Evolutionary conservation across 1,140 invertebrate species (phyloP).

Genomic region (Zaprionus gabonicus): DNA sequence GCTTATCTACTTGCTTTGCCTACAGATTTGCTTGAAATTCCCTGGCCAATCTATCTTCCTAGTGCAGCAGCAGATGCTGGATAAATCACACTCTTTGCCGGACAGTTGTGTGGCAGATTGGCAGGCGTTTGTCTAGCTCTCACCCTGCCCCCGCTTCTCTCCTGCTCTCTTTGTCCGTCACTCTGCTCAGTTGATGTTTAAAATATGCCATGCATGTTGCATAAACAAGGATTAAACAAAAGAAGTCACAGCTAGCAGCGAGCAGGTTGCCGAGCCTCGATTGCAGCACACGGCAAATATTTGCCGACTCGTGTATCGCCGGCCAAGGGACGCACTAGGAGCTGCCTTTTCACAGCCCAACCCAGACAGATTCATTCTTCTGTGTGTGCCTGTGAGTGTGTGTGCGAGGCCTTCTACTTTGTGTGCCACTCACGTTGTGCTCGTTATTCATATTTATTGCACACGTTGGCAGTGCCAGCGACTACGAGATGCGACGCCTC

Average conservation of each 20-base stretch:
- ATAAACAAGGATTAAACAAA: constrained; percentile 79
- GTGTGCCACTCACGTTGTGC: constrained; percentile 81
- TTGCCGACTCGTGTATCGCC: constrained; percentile 63
- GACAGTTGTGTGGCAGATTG: constrained; percentile 50
- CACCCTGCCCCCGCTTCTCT: constrained; percentile 2
- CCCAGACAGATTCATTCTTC: constrained; percentile 24
- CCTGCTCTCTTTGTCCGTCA: constrained; percentile 23
- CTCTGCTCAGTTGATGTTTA: constrained; percentile 46
- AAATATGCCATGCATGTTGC: constrained; percentile 76
- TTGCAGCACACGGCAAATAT: constrained; percentile 61
- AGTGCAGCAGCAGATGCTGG: constrained; percentile 16
- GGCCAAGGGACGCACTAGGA: constrained; percentile 47
- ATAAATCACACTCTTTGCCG: constrained; percentile 60
- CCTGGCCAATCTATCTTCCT: constrained; percentile 47
- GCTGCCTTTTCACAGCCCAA: constrained; percentile 61
- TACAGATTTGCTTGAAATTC: not conserved
- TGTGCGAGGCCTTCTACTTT: constrained; percentile 62
- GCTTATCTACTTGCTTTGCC: constrained; percentile 17
- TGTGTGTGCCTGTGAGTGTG: constrained; percentile 3
- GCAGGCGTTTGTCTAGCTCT: not conserved
- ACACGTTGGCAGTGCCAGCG: constrained; percentile 67
- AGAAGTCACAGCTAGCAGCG: constrained; percentile 42
- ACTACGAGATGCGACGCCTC: constrained; percentile 3
- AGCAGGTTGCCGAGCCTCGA: constrained; percentile 2
- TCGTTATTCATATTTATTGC: constrained; percentile 83